Percentiles rank a stretch among this genome's conserved stretches.
Conservation (phyloP, 2,888 invertebrate genomes). For the Ferdinandea cuprea region DNA sequence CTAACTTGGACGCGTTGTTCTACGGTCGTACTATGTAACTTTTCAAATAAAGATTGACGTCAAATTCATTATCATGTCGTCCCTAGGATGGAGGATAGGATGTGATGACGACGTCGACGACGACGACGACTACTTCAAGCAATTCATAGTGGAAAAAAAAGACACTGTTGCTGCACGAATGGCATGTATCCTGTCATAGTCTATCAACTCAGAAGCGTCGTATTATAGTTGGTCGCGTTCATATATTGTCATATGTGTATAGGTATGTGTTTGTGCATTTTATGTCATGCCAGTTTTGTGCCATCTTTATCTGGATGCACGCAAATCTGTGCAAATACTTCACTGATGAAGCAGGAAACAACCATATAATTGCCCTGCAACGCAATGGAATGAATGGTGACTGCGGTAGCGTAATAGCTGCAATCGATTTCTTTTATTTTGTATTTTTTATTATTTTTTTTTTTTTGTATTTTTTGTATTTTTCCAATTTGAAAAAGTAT, state of each 20-base stretch:
- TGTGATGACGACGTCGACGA: background rate
- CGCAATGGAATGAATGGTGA: constrained; percentile 25
- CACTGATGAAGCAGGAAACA: constrained; percentile 60
- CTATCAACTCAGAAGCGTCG: constrained; percentile 58
- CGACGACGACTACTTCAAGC: background rate
- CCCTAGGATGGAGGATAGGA: constrained; percentile 14
- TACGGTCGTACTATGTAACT: constrained; percentile 27
- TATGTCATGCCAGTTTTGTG: constrained; percentile 5
- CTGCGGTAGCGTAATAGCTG: constrained; percentile 17
- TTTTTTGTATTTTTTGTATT: no score
- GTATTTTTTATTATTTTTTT: no score
- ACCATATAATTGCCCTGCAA: constrained; percentile 53
- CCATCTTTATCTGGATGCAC: constrained; percentile 17
- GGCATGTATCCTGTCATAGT: constrained; percentile 67
- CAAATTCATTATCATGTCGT: constrained; percentile 77
- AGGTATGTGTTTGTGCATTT: constrained; percentile 10
- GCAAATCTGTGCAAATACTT: constrained; percentile 62
- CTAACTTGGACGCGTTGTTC: constrained; percentile 15
- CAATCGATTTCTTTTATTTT: constrained; percentile 1
- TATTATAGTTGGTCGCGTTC: constrained; percentile 43
- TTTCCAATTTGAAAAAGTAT: constrained; percentile 51
- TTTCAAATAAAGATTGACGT: constrained; percentile 79
- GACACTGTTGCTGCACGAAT: constrained; percentile 49
- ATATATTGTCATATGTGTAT: background rate
- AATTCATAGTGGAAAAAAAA: constrained; percentile 12